These are phyloP conservation scores for Stegastes partitus DNA, from an alignment of 2,113 vertebrate genomes.

Conservation along the genomic window DNA sequence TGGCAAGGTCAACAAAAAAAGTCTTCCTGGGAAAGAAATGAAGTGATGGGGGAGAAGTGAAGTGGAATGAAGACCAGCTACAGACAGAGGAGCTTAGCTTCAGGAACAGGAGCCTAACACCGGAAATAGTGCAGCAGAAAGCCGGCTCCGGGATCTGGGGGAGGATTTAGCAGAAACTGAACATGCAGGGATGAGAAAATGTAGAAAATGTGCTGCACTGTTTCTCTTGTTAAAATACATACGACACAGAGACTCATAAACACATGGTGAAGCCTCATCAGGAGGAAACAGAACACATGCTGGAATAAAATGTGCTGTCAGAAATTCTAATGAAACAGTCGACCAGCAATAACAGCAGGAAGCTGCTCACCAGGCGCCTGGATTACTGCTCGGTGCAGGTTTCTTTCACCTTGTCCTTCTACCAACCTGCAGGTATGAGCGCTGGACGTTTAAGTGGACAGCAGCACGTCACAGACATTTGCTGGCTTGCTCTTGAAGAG, in stretches of 20 bases:
- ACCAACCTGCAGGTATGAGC: too few species aligned
- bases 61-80: conserved; percentile 43
- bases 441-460: too few species aligned
- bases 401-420: too few species aligned
- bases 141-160: conserved; percentile 35
- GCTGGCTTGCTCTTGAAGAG: background rate
- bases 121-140: conserved; percentile 46
- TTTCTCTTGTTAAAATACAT: background rate
- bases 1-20: conserved; percentile 16
- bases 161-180: conserved; percentile 40
- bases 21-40: conserved; percentile 34
- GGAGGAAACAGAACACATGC: too few species aligned
- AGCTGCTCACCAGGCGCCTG: too few species aligned
- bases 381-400: too few species aligned
- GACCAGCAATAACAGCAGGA: too few species aligned
- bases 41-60: conserved; percentile 28
- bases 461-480: background rate
- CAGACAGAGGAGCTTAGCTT: conserved; percentile 49
- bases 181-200: conserved; percentile 49
- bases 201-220: conserved; percentile 19
- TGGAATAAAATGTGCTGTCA: too few species aligned
- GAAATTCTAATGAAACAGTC: too few species aligned
- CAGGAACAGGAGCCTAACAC: conserved; percentile 45
- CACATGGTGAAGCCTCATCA: too few species aligned
- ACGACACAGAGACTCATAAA: background rate